These are phyloP conservation scores for Anagyrus pseudococci DNA, from an alignment of 2,888 invertebrate species.

Conservation along the genomic window DNA sequence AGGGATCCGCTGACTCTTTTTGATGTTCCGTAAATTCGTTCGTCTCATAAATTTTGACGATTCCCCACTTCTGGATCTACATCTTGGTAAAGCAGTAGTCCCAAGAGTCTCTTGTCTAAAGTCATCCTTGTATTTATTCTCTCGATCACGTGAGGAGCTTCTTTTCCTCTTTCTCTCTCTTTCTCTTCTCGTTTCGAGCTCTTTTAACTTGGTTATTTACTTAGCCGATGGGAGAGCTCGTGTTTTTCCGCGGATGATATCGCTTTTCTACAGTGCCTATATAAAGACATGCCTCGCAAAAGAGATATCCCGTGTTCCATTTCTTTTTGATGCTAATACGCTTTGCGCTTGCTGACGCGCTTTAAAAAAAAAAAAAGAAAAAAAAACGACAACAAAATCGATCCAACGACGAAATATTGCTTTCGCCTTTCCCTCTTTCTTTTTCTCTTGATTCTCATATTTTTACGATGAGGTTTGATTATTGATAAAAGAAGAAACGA, in stretches of 20 bases:
- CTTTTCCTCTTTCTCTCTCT: background rate
- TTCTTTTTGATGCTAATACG: conserved; percentile 30
- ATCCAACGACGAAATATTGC: too few species aligned
- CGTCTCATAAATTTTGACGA: conserved; percentile 29
- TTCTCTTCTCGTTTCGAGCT: background rate
- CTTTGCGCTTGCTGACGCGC: conserved; percentile 17
- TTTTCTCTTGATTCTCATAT: too few species aligned
- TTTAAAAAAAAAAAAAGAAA: too few species aligned
- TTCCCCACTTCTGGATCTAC: conserved; percentile 5
- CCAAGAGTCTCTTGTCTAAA: too few species aligned
- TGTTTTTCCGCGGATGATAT: conserved; percentile 28
- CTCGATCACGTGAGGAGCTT: background rate
- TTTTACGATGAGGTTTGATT: too few species aligned
- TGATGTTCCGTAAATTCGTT: conserved; percentile 21
- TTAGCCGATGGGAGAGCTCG: conserved; percentile 19
- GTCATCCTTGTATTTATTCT: too few species aligned
- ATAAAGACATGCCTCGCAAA: conserved; percentile 5
- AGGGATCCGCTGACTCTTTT: background rate
- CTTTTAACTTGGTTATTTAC: conserved; percentile 32
- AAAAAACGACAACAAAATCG: too few species aligned
- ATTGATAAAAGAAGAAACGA: too few species aligned
- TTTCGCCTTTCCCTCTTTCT: too few species aligned
- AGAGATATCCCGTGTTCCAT: conserved; percentile 16
- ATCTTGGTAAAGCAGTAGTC: background rate
- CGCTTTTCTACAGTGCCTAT: conserved; percentile 23